Evolutionary conservation across 2,888 invertebrate species (phyloP), one percentile per base, ranked within the genome.

Genomic region (Apeira syringaria): DNA sequence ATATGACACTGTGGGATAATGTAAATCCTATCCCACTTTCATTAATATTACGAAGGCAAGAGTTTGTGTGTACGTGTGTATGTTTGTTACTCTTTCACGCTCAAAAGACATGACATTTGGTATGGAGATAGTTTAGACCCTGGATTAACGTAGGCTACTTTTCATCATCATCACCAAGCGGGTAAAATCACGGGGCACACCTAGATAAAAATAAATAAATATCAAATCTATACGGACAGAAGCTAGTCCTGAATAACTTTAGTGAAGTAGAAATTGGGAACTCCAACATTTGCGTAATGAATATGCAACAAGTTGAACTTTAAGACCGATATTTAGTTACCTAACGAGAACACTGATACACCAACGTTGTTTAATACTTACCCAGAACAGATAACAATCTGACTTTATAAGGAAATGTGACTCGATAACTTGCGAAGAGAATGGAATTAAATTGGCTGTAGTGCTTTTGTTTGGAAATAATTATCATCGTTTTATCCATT

Each of bases 271-370:
- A 27, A 31, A 20, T 8, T 34, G 38, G 26, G 18, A 20, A 37
- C 41, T 26, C 38, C 49, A 54, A 38, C 44, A 53, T 52, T 54
- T 54, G 38, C 26, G 15, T 47, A 49, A 59, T 62, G 56, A 59
- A 62, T 64, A 64, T 66, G 59, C 55, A 62, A 56, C 59, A 64
- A 56, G 47, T 55, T 50, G 37, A 51, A 47, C 29, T 40, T 47
- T 40, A 41, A 57, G 29, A 37, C 49, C 28, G 39, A 55, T 59
- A 63, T 64, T 57, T 45, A 48, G 56, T 62, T 50, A 61, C 41
- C 40, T 41, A 40, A 37, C 32, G 22, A 41, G 28, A 22, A 32
- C 40, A 36, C 28, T 41, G 32, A 44, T 30, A 26, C 36, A 26
- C 36, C 25, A 30, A 44, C 48, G 25, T 26, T 18, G 34, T 37